Percentiles rank a stretch among this genome's conserved stretches.
phyloP scores from a whole-genome alignment of 2,888 invertebrate genomes.

The Maniola hyperantus region DNA sequence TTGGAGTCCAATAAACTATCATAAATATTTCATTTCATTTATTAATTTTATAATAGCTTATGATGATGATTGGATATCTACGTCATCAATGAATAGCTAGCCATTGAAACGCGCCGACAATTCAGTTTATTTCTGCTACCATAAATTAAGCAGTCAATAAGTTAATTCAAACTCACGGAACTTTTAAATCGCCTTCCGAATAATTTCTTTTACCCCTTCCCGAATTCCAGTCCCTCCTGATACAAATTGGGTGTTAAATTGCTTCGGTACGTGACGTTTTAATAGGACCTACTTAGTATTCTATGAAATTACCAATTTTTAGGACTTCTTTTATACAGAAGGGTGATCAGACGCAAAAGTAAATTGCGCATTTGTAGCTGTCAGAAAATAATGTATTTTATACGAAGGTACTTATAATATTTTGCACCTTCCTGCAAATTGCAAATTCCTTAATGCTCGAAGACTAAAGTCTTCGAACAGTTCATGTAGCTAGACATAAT shows the following conservation, averaged over 20 bases:
- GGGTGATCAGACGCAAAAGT: slow-evolving; percentile 30
- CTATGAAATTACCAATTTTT: slow-evolving; percentile 32
- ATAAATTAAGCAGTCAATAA: slow-evolving; percentile 28
- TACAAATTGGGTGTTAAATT: slow-evolving; percentile 76
- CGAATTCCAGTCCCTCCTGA: slow-evolving; percentile 44
- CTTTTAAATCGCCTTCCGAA: slow-evolving; percentile 31
- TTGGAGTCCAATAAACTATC: no score
- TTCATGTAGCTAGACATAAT: no score
- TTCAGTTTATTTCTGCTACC: background rate
- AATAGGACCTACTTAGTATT: slow-evolving; percentile 40
- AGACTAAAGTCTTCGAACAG: no score
- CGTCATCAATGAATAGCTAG: background rate
- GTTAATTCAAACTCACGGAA: slow-evolving; percentile 34
- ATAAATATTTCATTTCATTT: no score
- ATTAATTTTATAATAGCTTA: no score
- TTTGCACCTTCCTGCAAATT: no score
- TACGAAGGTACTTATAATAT: background rate
- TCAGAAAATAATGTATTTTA: background rate
- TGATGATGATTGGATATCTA: background rate
- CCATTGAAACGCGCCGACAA: background rate
- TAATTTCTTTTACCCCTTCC: slow-evolving; percentile 41
- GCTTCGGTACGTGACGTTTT: slow-evolving; percentile 66
- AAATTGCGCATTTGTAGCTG: slow-evolving; percentile 11
- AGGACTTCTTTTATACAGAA: slow-evolving; percentile 24
- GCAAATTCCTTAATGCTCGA: no score